phyloP scores from a whole-genome alignment of 2,797 vertebrate species.

The Pitangus sulphuratus region DNA sequence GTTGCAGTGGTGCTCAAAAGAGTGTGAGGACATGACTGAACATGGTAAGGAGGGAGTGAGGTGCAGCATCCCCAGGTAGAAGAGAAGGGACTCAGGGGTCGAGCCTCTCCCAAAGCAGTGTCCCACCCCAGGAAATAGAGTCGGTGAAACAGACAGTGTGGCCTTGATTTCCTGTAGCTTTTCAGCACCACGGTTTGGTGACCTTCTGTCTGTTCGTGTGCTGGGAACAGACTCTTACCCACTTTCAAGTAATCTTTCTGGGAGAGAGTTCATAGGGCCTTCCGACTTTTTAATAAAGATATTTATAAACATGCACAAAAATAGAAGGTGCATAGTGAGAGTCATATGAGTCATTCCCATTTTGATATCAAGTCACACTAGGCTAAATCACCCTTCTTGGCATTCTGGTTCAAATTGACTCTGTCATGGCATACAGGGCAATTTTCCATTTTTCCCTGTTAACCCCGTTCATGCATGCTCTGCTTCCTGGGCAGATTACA shows the following conservation, averaged over 20 bases:
- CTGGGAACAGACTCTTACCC: neutral
- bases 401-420: neutral
- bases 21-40: neutral
- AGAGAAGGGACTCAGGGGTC: neutral
- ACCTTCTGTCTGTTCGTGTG: neutral
- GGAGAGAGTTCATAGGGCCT: constrained; percentile 32
- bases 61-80: neutral
- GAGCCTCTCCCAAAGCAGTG: neutral
- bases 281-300: constrained; percentile 11
- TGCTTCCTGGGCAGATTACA: neutral
- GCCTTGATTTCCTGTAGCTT: neutral
- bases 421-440: neutral
- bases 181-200: neutral
- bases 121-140: neutral
- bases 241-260: constrained; percentile 33
- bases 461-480: neutral
- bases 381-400: neutral
- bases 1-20: neutral
- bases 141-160: neutral
- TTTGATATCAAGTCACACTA: neutral
- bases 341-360: constrained; percentile 48
- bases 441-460: neutral
- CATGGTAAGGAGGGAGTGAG: neutral
- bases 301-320: constrained; percentile 55
- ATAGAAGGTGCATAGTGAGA: constrained; percentile 51